A percentile compares a stretch with the other conserved stretches of the same genome.
phyloP scores from a whole-genome alignment of 2,888 invertebrate species.

The Drosophila neonasuta region DNA sequence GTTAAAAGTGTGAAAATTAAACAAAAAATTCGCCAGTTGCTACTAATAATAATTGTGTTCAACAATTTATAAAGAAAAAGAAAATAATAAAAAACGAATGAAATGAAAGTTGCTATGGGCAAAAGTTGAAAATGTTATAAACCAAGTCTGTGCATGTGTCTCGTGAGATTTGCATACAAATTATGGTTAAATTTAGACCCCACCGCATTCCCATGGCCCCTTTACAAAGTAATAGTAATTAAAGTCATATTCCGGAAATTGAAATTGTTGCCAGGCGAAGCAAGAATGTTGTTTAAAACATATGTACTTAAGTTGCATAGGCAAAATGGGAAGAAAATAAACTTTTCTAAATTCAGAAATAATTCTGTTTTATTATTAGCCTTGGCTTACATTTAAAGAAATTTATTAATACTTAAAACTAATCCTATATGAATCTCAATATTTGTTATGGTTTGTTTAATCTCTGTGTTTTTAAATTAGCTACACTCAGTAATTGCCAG shows the following conservation, averaged over 20 bases:
- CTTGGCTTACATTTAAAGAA: too few relatives aligned
- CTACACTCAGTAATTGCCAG: constrained; percentile 8
- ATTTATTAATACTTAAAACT: too few relatives aligned
- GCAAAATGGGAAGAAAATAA: neutral
- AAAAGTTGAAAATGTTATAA: constrained; percentile 10
- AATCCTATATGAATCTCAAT: too few relatives aligned
- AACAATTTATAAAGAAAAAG: neutral
- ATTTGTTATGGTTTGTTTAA: neutral
- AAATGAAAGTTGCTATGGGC: constrained; percentile 45
- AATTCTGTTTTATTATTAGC: too few relatives aligned
- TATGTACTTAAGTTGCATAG: neutral
- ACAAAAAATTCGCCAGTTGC: neutral
- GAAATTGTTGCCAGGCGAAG: constrained; percentile 14
- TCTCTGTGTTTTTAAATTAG: neutral
- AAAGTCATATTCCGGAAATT: constrained; percentile 4
- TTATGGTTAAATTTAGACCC: constrained; percentile 15
- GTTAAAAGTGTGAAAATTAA: constrained; percentile 24
- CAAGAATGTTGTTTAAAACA: neutral
- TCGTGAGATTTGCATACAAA: constrained; percentile 49
- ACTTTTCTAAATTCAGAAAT: too few relatives aligned
- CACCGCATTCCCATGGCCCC: constrained; percentile 16
- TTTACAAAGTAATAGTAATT: constrained; percentile 5
- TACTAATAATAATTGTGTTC: constrained; percentile 7
- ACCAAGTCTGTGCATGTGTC: constrained; percentile 14
- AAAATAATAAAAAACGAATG: constrained; percentile 7